Evolutionary conservation across 2,888 invertebrate genomes (phyloP), one percentile per base, ranked within the genome.

Genomic region (Icerya purchasi): DNA sequence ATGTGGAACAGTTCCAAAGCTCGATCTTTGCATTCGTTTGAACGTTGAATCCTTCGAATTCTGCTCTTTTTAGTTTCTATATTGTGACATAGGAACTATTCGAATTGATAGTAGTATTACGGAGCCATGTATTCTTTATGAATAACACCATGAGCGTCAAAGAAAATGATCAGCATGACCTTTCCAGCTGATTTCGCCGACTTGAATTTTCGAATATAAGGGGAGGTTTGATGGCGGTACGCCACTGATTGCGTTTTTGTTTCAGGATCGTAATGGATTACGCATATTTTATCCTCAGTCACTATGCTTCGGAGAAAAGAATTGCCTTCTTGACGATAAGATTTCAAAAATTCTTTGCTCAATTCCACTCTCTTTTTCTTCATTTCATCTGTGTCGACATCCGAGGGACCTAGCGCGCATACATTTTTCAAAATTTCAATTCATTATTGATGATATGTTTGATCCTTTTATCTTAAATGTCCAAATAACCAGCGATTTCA

Each of bases 31-130:
- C 56, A 61, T 50, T 57, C 25, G 22, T 60, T 62, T 61, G 62
- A 54, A 64, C 50, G 63, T 59, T 53, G 61, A 63, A 36, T 66
- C 60, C 62, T 59, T 59, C 56, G 59, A 36, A 62, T 61, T 10
- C 55, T 57, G 20, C 53, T 52, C 49, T 58, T n/a, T n/a, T 54
- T n/a, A 64, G 56, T 56, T 62, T 62, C 49, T 54, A 36, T 58
- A 58, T n/a, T 19, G 49, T 59, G 25, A 22, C 56, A 50, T 21
- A 60, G 56, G 56, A 50, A 50, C 25, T 25, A 14, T 25, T 25
- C 25, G 22, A 50, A 57, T 60, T 56, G n/a, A 60, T 23, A 19
- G 56, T 55, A 19, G 23, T 51, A 22, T 53, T 51, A 22, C 24
- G 55, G 24, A n/a, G 22, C 52, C 36, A 52, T 22, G 52, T 25